Conservation (phyloP, 2,797 vertebrate genomes). For the Acanthurus lineatus region DNA sequence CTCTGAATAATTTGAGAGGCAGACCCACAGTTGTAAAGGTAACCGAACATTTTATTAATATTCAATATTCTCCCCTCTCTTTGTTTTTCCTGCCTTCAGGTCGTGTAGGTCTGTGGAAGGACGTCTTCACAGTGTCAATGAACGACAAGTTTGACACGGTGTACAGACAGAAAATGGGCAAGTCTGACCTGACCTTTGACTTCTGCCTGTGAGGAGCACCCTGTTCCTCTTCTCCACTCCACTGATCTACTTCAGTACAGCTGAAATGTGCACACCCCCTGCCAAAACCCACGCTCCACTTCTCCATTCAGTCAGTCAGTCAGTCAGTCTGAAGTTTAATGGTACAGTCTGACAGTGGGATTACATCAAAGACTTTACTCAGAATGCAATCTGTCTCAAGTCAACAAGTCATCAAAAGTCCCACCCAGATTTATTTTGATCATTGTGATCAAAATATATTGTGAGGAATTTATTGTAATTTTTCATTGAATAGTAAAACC, state of each 20-base stretch:
- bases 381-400: slow-evolving; percentile 28
- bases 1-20: not conserved
- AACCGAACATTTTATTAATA: not conserved
- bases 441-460: slow-evolving; percentile 1
- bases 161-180: slow-evolving; percentile 98
- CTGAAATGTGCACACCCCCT: slow-evolving; percentile 40
- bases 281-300: slow-evolving; percentile 29
- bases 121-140: slow-evolving; percentile 99
- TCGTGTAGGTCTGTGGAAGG: slow-evolving; percentile 96
- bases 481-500: slow-evolving; percentile 37
- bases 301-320: slow-evolving; percentile 6
- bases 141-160: slow-evolving; percentile 97
- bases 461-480: not conserved
- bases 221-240: not conserved
- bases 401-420: slow-evolving; percentile 1
- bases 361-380: slow-evolving; percentile 33
- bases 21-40: not conserved
- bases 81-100: slow-evolving; percentile 80
- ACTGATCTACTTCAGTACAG: slow-evolving; percentile 45
- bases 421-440: not conserved
- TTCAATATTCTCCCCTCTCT: not conserved
- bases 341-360: slow-evolving; percentile 27
- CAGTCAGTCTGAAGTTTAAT: slow-evolving; percentile 22
- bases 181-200: slow-evolving; percentile 95
- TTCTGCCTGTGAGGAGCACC: slow-evolving; percentile 89